Evolutionary conservation across 2,113 vertebrate species (phyloP), one percentile per base, ranked within the genome.

Genomic region (Strix uralensis): DNA sequence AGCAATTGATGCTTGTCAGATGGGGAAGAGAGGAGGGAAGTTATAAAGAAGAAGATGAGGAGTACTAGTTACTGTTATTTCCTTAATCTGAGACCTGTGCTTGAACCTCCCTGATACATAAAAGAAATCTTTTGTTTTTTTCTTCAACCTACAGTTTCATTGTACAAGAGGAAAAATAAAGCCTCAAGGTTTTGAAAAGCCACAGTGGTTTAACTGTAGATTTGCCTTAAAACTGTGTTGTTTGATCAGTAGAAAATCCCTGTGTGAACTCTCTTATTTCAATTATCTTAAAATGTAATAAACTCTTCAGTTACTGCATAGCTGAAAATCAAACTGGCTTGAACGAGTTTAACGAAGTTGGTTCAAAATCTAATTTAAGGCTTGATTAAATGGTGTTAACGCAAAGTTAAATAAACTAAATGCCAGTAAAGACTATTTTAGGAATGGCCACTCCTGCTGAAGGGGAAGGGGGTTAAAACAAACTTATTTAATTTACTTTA

Each of bases 351-450:
- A 78, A 93, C 14, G 36, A 61, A 69, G 19, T 51, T 74, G 23
- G 32, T 86, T 86, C 49, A 88, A 90, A 97, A 95, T 20, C 87
- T 66, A 92, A 97, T 92, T 96, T 94, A 92, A 89, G 58, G 40
- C 71, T 87, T 95, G 92, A 96, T 96, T 93, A 94, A 96, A 90
- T 93, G 44, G 25, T 90, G 74, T 81, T 93, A 91, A 80, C 58
- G 46, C 72, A 82, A 94, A 77, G 70, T 75, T 90, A 87, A 95
- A 90, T 93, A 94, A 96, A 94, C 57, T 40, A 75, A 67, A 81
- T 67, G 57, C 93, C 87, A 80, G 78, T 36, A 84, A 91, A 85
- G 29, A 40, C 58, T 96, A 88, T 93, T 96, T 95, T 95, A 90
- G 54, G 74, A 90, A 88, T 23, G 29, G 57, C 81, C 32, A 65